Conservation (phyloP, 1,140 invertebrate species). For the Thaumetopoea pityocampa region DNA sequence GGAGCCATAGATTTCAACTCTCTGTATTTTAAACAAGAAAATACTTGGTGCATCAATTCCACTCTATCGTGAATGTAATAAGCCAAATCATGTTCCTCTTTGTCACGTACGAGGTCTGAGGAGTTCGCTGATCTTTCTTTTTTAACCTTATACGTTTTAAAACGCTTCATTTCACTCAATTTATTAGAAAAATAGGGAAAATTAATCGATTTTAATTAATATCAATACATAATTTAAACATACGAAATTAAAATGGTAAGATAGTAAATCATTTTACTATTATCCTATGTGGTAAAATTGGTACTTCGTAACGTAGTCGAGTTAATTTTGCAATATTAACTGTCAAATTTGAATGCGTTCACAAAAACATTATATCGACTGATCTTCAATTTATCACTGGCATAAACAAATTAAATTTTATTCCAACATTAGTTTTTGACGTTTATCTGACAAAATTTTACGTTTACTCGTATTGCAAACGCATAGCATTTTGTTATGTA, state of each 20-base stretch:
- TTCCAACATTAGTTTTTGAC: not conserved
- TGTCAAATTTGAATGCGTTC: too few relatives aligned
- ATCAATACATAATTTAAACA: not conserved
- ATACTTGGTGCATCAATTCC: conserved; percentile 80
- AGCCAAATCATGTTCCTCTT: conserved; percentile 68
- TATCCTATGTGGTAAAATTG: too few relatives aligned
- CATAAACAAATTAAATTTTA: too few relatives aligned
- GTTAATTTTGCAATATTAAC: too few relatives aligned
- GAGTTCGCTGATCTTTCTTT: conserved; percentile 41
- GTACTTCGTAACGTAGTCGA: too few relatives aligned
- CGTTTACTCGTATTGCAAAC: not conserved
- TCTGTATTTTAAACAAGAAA: conserved; percentile 78
- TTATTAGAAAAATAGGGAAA: not conserved
- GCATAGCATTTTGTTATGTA: not conserved
- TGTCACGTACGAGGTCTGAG: conserved; percentile 16
- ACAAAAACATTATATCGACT: too few relatives aligned
- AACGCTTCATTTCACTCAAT: conserved; percentile 38
- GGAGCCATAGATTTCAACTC: conserved; percentile 79
- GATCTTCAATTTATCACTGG: too few relatives aligned
- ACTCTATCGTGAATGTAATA: conserved; percentile 80
- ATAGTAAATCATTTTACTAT: too few relatives aligned
- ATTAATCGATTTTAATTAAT: too few relatives aligned
- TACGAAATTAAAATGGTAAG: not conserved
- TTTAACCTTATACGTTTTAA: conserved; percentile 45
- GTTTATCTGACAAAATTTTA: not conserved